These are phyloP conservation scores for Megaceryle torquata DNA, from an alignment of 2,113 vertebrate species.

Conservation along the genomic window DNA sequence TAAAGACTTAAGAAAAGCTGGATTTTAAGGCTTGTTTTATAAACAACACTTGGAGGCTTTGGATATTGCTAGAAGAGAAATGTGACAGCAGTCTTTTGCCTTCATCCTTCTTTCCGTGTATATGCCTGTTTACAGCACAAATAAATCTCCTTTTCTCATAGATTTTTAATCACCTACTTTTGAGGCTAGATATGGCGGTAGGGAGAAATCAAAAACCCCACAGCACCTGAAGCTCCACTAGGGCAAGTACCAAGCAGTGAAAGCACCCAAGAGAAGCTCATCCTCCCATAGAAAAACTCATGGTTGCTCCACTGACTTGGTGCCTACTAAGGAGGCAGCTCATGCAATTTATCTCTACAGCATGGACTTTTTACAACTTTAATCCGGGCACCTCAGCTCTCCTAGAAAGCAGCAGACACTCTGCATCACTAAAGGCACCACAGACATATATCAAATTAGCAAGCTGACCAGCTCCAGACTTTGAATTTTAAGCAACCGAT, in stretches of 20 bases:
- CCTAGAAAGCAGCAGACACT: neutral
- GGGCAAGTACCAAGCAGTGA: fast-evolving
- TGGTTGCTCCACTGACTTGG: neutral
- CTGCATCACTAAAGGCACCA: neutral
- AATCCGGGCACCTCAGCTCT: neutral
- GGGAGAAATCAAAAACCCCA: neutral
- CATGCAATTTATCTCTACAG: neutral
- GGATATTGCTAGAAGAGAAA: neutral
- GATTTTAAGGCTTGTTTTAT: slow-evolving; percentile 44
- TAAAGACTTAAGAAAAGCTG: slow-evolving; percentile 35
- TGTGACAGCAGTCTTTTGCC: neutral
- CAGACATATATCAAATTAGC: neutral
- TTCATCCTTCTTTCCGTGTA: neutral
- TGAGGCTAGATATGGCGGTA: neutral
- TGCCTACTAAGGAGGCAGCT: neutral
- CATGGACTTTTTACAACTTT: neutral
- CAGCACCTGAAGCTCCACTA: neutral
- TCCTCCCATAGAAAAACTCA: neutral
- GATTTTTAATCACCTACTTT: neutral
- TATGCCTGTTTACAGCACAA: neutral
- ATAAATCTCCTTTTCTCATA: neutral
- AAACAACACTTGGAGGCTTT: slow-evolving; percentile 32
- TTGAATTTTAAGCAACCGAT: neutral
- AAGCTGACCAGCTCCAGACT: neutral
- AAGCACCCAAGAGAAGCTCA: neutral